A percentile compares a stretch with the other conserved stretches of the same genome.
phyloP scores from a whole-genome alignment of 1,140 invertebrate genomes.

The Drosophila bocqueti region DNA sequence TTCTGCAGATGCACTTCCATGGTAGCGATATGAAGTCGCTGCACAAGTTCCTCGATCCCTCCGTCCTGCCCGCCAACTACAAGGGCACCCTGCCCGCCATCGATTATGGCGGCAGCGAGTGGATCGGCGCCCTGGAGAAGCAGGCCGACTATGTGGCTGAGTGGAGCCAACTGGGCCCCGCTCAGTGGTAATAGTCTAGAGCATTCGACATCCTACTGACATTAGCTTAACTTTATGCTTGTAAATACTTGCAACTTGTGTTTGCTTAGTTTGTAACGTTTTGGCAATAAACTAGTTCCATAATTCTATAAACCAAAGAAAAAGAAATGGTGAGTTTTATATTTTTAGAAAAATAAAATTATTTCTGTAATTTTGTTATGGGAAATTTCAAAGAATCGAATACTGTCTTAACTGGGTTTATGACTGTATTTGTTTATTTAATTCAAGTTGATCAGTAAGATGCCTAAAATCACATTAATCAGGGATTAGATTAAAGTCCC shows the following conservation, averaged over 20 bases:
- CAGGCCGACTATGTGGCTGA: slow-evolving; percentile 88
- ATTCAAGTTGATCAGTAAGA: not conserved
- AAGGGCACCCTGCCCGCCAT: slow-evolving; percentile 90
- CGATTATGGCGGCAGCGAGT: slow-evolving; percentile 90
- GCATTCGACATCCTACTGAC: slow-evolving; percentile 22
- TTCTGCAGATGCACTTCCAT: slow-evolving; percentile 91
- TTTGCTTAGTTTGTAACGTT: slow-evolving; percentile 70
- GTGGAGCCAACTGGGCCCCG: slow-evolving; percentile 89
- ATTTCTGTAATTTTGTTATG: not conserved
- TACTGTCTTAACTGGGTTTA: not conserved
- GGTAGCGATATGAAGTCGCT: slow-evolving; percentile 90
- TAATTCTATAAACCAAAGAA: slow-evolving; percentile 45
- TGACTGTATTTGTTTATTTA: not conserved
- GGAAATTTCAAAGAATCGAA: not conserved
- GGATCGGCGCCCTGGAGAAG: slow-evolving; percentile 89
- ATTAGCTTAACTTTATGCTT: slow-evolving; percentile 60
- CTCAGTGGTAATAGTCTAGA: slow-evolving; percentile 81
- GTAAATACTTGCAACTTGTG: slow-evolving; percentile 65
- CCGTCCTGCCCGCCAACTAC: slow-evolving; percentile 89
- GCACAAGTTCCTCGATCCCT: slow-evolving; percentile 90
- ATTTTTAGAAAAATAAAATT: not conserved
- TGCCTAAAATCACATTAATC: not conserved
- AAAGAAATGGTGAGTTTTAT: not conserved
- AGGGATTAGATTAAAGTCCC: not conserved
- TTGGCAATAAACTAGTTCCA: slow-evolving; percentile 73